Percentiles rank a stretch among this genome's conserved stretches.
phyloP scores from a whole-genome alignment of 2,888 invertebrate species.

The Amphipoea lucens region DNA sequence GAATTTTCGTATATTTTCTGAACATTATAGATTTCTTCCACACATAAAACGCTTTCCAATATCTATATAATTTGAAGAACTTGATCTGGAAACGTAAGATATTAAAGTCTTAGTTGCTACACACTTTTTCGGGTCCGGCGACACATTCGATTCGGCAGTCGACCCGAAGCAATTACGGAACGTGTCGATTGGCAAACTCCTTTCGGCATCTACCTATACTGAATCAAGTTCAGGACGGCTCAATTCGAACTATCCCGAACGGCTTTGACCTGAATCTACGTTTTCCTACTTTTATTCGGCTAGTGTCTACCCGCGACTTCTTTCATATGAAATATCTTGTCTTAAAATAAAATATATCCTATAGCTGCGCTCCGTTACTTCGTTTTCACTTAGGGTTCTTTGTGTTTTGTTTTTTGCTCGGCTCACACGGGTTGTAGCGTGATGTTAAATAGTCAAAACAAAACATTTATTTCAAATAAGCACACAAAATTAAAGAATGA shows the following conservation, averaged over 20 bases:
- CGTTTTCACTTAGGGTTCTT: background rate
- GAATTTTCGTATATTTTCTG: slow-evolving; percentile 91
- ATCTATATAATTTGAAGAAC: slow-evolving; percentile 92
- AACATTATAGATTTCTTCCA: slow-evolving; percentile 94
- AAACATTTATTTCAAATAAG: background rate
- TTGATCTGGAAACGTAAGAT: slow-evolving; percentile 88
- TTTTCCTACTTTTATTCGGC: background rate
- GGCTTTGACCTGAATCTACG: background rate
- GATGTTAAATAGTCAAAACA: background rate
- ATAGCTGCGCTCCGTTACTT: background rate
- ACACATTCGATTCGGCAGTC: background rate
- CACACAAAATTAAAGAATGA: background rate
- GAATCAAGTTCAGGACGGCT: background rate
- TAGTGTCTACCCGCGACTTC: background rate
- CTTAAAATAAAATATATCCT: too few species aligned
- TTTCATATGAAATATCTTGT: background rate
- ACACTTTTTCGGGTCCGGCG: background rate
- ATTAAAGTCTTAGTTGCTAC: background rate
- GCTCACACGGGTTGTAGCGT: background rate
- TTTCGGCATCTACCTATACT: background rate
- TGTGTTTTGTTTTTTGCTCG: background rate
- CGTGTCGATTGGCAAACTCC: background rate
- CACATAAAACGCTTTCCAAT: slow-evolving; percentile 95
- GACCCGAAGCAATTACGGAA: background rate
- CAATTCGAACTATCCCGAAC: background rate